Evolutionary conservation across 2,888 invertebrate species (phyloP), one percentile per base, ranked within the genome.

Genomic region (Mellilla xanthometata): DNA sequence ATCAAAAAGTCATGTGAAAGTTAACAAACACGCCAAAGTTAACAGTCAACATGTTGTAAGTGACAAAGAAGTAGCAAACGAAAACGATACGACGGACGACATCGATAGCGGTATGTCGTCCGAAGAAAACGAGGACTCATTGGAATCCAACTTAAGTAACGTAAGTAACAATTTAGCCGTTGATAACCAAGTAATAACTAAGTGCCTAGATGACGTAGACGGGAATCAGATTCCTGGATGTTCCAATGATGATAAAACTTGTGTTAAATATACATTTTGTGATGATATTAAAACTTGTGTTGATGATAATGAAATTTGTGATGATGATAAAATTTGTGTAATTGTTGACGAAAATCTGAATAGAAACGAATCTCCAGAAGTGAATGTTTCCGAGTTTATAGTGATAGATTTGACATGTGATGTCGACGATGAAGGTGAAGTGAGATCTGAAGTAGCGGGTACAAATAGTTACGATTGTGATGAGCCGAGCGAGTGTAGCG

Each of bases 221-320:
- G 68, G 86, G 86, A 85, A 88, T 87, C 83, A 82, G 68, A 88
- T 87, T 87, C 89, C 89, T 23, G 72, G 81, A 71, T 86, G 86
- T 81, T 87, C 88, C 46, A 82, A 73, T 56, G 69, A 76, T 69
- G 65, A 73, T 71, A 26, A 3, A 5, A 7, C 11, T 22, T n/a
- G 13, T 19, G 26, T 27, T 35, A 9, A 24, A 33, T 13, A 3
- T 15, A 15, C 9, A 5, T 5, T 19, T n/a, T 3, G 6, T 19
- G 15, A 41, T 19, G 31, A 19, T 8, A 73, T 67, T 64, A 68
- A 72, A 70, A 56, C 76, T 65, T 79, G 72, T 72, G 67, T 81
- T n/a, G 43, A 41, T 19, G 31, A 19, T 8, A 73, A 68, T 64
- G 68, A 72, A 70, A 56, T 76, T 65, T 3, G 6, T 19, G 15